Conservation (phyloP, 2,113 vertebrate species). For the Nothoprocta perdicaria region DNA sequence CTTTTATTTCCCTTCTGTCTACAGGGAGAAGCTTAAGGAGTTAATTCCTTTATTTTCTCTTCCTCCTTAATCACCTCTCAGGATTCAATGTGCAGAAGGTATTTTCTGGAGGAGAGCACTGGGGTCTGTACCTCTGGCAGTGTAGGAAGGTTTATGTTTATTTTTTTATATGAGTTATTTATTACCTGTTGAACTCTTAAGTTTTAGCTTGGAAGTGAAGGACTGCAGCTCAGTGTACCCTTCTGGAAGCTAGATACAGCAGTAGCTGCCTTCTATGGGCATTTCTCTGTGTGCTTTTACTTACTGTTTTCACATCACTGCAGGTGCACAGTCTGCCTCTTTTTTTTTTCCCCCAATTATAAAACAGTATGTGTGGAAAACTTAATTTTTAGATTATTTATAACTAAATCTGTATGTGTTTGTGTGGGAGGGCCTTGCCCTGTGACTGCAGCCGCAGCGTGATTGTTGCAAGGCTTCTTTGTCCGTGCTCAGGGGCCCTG, state of each 20-base stretch:
- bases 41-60: background rate
- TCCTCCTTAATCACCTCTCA: background rate
- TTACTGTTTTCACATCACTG: background rate
- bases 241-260: background rate
- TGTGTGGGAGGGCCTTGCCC: background rate
- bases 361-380: background rate
- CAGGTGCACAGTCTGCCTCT: background rate
- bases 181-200: background rate
- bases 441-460: fast-evolving
- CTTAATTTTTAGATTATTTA: background rate
- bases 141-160: background rate
- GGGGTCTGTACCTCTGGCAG: background rate
- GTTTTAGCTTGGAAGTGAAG: background rate
- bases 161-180: background rate
- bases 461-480: fast-evolving
- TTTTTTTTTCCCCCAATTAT: background rate
- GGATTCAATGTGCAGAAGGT: background rate
- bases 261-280: background rate
- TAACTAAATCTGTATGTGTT: background rate
- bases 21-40: background rate
- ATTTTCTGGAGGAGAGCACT: background rate
- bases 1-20: background rate
- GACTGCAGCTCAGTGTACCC: background rate
- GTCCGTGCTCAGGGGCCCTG: fast-evolving
- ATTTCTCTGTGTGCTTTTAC: background rate